Conservation (phyloP, 2,797 vertebrate genomes). For the Sternotherus odoratus region DNA sequence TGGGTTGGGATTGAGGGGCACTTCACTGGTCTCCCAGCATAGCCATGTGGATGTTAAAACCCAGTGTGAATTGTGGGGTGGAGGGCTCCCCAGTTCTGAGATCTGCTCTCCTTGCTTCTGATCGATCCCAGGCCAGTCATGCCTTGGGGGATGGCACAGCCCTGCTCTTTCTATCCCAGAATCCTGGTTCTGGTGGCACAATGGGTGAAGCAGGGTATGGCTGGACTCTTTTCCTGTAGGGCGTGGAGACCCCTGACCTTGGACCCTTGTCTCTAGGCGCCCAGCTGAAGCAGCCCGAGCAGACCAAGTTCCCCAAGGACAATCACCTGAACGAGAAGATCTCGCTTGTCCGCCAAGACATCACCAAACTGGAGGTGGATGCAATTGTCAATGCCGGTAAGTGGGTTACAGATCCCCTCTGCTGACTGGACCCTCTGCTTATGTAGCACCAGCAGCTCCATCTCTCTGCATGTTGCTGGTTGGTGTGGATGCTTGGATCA, state of each 20-base stretch:
- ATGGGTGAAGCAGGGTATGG: not conserved
- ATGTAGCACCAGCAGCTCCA: not conserved
- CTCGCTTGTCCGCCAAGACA: slow-evolving; percentile 88
- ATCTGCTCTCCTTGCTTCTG: not conserved
- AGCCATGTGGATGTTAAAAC: not conserved
- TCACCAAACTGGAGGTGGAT: slow-evolving; percentile 91
- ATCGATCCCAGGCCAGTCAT: not conserved
- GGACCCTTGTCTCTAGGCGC: not conserved
- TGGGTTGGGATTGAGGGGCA: not conserved
- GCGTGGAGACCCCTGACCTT: not conserved
- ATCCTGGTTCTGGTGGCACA: not conserved
- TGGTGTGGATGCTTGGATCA: not conserved
- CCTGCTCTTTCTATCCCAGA: not conserved
- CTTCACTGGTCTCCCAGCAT: not conserved
- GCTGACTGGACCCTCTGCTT: not conserved
- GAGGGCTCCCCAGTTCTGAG: not conserved
- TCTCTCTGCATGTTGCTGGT: not conserved
- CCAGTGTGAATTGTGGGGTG: not conserved
- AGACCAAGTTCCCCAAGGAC: slow-evolving; percentile 72
- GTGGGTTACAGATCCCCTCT: not conserved
- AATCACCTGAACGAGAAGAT: slow-evolving; percentile 87
- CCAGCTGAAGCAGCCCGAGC: slow-evolving; percentile 51
- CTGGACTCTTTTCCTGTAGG: not conserved
- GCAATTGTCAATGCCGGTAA: slow-evolving; percentile 92
- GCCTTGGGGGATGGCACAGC: not conserved